Evolutionary conservation across 2,888 invertebrate genomes (phyloP).

Genomic region (Eilema griseolum): DNA sequence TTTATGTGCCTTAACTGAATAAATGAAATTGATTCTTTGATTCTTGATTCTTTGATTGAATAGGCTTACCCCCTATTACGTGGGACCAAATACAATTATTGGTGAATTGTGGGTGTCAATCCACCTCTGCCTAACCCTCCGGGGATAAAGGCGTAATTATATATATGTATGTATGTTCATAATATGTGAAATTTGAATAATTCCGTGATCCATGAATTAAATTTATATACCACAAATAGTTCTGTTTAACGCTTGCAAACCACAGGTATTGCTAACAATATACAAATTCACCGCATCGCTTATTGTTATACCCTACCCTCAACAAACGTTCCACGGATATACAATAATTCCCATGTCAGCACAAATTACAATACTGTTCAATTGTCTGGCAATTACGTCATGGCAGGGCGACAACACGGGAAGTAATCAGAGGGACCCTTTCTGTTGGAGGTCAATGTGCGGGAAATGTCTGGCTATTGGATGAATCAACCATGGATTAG

Average conservation of each 20-base stretch:
- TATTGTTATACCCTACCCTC: slow-evolving; percentile 7
- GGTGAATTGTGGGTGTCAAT: too few relatives aligned
- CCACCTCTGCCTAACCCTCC: too few relatives aligned
- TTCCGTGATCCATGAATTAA: background rate
- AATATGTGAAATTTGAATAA: background rate
- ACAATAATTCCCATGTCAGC: slow-evolving; percentile 38
- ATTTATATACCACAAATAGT: background rate
- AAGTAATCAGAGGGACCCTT: slow-evolving; percentile 61
- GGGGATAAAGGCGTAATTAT: too few relatives aligned
- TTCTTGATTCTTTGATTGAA: too few relatives aligned
- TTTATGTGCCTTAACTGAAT: too few relatives aligned
- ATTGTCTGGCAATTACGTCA: slow-evolving; percentile 42
- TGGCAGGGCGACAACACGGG: slow-evolving; percentile 58
- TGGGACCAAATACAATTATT: too few relatives aligned
- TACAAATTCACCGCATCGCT: slow-evolving; percentile 4
- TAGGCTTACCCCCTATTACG: too few relatives aligned
- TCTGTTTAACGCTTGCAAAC: background rate
- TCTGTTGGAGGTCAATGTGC: slow-evolving; percentile 38
- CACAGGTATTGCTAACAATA: slow-evolving; percentile 13
- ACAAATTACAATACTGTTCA: slow-evolving; percentile 48
- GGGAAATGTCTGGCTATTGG: slow-evolving; percentile 24
- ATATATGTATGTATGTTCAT: too few relatives aligned
- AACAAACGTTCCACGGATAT: slow-evolving; percentile 19
- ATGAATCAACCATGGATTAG: slow-evolving; percentile 15
- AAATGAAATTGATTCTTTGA: too few relatives aligned